phyloP scores from a whole-genome alignment of 2,888 invertebrate genomes.

The Tetragonula carbonaria region DNA sequence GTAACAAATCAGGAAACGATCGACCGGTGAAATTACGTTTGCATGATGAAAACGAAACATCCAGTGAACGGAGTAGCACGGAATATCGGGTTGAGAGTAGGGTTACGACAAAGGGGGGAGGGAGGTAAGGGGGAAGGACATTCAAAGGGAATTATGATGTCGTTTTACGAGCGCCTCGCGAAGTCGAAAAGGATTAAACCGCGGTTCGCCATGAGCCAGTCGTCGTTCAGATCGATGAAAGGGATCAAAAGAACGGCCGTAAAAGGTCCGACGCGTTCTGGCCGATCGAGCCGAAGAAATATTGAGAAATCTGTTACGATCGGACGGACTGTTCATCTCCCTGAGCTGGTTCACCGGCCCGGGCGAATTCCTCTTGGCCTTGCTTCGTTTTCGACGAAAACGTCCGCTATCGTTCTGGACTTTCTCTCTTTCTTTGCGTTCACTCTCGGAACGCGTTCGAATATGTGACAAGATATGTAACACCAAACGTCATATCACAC shows the following conservation, averaged over 20 bases:
- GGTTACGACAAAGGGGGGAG: slow-evolving; percentile 39
- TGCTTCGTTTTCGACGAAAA: slow-evolving; percentile 72
- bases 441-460: slow-evolving; percentile 53
- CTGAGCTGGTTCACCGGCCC: slow-evolving; percentile 12
- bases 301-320: slow-evolving; percentile 75
- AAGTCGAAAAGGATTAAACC: slow-evolving; percentile 68
- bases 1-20: slow-evolving; percentile 23
- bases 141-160: slow-evolving; percentile 64
- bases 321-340: slow-evolving; percentile 34
- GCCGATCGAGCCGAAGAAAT: slow-evolving; percentile 66
- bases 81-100: slow-evolving; percentile 32
- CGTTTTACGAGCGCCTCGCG: slow-evolving; percentile 69
- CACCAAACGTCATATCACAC: slow-evolving; percentile 66
- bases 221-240: slow-evolving; percentile 59
- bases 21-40: slow-evolving; percentile 24
- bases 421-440: neutral
- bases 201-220: slow-evolving; percentile 32
- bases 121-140: neutral
- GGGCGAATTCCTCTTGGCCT: slow-evolving; percentile 64
- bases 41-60: neutral
- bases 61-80: neutral
- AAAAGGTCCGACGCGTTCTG: slow-evolving; percentile 53
- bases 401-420: slow-evolving; percentile 72
- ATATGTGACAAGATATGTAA: slow-evolving; percentile 66
- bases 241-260: slow-evolving; percentile 55